phyloP scores from a whole-genome alignment of 1,140 invertebrate genomes.

The Tribolium castaneum region DNA sequence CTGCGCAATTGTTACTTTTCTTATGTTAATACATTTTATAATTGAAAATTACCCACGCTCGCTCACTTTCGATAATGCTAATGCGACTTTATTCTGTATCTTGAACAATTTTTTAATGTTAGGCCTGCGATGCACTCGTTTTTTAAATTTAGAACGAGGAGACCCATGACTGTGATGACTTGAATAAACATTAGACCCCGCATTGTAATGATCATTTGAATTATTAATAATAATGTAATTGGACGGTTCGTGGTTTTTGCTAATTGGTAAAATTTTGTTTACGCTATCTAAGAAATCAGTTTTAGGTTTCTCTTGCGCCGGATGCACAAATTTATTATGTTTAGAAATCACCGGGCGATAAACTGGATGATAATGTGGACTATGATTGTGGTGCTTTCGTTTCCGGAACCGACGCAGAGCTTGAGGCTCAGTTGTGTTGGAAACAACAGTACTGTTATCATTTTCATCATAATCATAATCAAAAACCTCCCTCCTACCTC shows the following conservation, averaged over 20 bases:
- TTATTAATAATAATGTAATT: conserved; percentile 45
- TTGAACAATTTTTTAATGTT: conserved; percentile 37
- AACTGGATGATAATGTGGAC: not conserved
- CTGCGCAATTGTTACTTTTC: not conserved
- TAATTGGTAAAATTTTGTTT: conserved; percentile 3
- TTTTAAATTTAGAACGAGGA: not conserved
- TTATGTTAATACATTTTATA: not conserved
- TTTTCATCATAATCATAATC: conserved; percentile 13
- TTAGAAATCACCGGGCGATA: not conserved
- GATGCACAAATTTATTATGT: not conserved
- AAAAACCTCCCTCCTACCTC: not conserved
- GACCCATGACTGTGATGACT: not conserved
- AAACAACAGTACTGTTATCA: not conserved
- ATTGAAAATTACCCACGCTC: not conserved
- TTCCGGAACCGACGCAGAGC: conserved; percentile 9
- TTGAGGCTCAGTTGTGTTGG: not conserved
- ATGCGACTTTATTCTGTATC: conserved; percentile 20
- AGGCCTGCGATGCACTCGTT: not conserved
- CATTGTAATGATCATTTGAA: conserved; percentile 31
- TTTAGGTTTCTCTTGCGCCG: not conserved
- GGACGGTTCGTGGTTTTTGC: not conserved
- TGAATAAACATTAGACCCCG: not conserved
- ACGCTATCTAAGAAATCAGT: not conserved
- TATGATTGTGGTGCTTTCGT: conserved; percentile 9
- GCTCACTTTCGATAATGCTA: conserved; percentile 1